Base-by-base conservation (phyloP, 2,113 vertebrate genomes). In the Trematocara marginatum region DNA sequence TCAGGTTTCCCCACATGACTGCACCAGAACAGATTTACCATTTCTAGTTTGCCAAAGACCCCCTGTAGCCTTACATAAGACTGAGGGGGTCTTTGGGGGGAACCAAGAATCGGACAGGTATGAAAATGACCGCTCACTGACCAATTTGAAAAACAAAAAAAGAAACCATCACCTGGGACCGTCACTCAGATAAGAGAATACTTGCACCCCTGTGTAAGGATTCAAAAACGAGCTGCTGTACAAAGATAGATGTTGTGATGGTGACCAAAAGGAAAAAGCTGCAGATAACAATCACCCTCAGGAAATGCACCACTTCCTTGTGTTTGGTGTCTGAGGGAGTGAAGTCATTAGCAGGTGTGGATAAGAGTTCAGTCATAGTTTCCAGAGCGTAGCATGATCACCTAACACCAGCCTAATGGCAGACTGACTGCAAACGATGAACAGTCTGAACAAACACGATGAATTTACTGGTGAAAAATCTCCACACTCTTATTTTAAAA, bases 101-200 rank as follows among this genome's bases (percentile, higher is more conserved):
- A 18, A 35, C 35, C 34, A 38, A 64, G 59, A 64, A 38, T 38
- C 2, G 0, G 34, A 64, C 34, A 1, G 10, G 10, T 66, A 12
- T 7, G 10, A 66, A 66, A 38, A 40, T n/a, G 10, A 1, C 61
- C 1, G 6, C 61, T 40, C 6, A 12, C 59, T 20, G 61, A 66
- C 10, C 10, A 38, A n/a, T 7, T n/a, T 3, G 4, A 6, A 10
- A 18, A 10, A 26, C 0, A 9, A 16, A 8, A 0, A 2, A 1
- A 0, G 0, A 23, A 3, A 1, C 9, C 15, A 71, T 71, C 7
- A 71, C 40, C 38, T 45, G 38, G 40, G 66, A 26, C 38, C 2
- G 1, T 71, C 8, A 29, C 42, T 49, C 66, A 18, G 66, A 47
- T 71, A 10, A 40, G 18, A 66, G 35, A 47, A 45, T 7, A 74